Percentiles rank a stretch among this genome's conserved stretches.
Conservation (phyloP, 2,888 invertebrate species). For the Torymus tubicola region DNA sequence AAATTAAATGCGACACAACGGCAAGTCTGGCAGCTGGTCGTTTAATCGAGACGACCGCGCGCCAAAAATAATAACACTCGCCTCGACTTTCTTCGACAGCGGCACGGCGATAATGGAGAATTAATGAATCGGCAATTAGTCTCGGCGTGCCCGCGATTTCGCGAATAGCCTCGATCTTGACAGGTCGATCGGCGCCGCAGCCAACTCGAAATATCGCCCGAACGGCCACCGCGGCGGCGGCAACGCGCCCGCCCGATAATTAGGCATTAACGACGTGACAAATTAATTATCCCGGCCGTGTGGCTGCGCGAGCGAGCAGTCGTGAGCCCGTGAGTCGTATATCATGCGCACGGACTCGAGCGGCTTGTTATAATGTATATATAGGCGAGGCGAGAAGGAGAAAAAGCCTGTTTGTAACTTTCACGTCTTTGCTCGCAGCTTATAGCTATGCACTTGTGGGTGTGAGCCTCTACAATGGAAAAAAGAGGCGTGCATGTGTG, state of each 20-base stretch:
- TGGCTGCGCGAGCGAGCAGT: background rate
- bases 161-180: slow-evolving; percentile 29
- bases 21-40: too few relatives aligned
- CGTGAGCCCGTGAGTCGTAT: slow-evolving; percentile 17
- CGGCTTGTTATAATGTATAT: too few relatives aligned
- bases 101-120: slow-evolving; percentile 39
- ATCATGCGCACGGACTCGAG: slow-evolving; percentile 3
- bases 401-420: slow-evolving; percentile 5
- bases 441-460: too few relatives aligned
- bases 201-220: slow-evolving; percentile 24
- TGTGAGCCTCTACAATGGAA: background rate
- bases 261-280: slow-evolving; percentile 53
- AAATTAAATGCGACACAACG: too few relatives aligned
- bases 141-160: slow-evolving; percentile 26
- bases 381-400: background rate
- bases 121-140: slow-evolving; percentile 53
- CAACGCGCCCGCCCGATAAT: slow-evolving; percentile 36
- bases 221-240: too few relatives aligned
- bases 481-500: background rate
- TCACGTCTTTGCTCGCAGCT: background rate
- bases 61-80: slow-evolving; percentile 26
- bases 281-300: slow-evolving; percentile 48
- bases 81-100: background rate
- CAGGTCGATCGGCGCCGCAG: slow-evolving; percentile 27
- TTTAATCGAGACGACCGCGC: background rate